A percentile compares a stretch with the other conserved stretches of the same genome.
These are phyloP conservation scores for Adelges cooleyi DNA, from an alignment of 1,140 invertebrate species.

Conservation along the genomic window DNA sequence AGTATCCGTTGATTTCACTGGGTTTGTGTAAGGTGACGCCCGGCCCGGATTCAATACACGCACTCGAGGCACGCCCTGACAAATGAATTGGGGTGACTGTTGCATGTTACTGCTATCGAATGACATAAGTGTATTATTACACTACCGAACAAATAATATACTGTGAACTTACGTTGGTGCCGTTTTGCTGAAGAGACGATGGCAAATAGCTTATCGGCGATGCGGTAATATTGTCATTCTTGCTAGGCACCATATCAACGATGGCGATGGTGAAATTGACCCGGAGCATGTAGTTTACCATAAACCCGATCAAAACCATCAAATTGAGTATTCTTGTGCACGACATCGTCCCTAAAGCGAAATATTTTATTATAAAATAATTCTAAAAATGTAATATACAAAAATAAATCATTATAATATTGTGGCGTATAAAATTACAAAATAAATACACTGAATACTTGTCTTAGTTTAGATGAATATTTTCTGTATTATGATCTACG, in stretches of 20 bases:
- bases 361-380: neutral
- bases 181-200: neutral
- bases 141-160: too few relatives aligned
- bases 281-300: conserved; percentile 76
- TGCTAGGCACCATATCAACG: conserved; percentile 56
- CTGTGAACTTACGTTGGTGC: conserved; percentile 5
- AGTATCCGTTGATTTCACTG: too few relatives aligned
- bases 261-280: conserved; percentile 83
- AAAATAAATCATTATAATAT: too few relatives aligned
- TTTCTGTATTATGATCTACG: too few relatives aligned
- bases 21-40: too few relatives aligned
- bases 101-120: too few relatives aligned
- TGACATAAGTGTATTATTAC: too few relatives aligned
- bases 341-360: conserved; percentile 49
- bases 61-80: too few relatives aligned
- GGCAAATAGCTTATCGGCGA: neutral
- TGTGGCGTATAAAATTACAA: too few relatives aligned
- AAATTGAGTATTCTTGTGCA: conserved; percentile 68
- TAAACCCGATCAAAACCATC: conserved; percentile 74
- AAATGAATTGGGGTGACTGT: too few relatives aligned
- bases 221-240: neutral
- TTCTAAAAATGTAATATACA: too few relatives aligned
- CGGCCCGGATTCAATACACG: too few relatives aligned
- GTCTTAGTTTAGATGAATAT: neutral
- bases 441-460: neutral